Conservation (phyloP, 2,113 vertebrate species). For the Microtus richardsoni region DNA sequence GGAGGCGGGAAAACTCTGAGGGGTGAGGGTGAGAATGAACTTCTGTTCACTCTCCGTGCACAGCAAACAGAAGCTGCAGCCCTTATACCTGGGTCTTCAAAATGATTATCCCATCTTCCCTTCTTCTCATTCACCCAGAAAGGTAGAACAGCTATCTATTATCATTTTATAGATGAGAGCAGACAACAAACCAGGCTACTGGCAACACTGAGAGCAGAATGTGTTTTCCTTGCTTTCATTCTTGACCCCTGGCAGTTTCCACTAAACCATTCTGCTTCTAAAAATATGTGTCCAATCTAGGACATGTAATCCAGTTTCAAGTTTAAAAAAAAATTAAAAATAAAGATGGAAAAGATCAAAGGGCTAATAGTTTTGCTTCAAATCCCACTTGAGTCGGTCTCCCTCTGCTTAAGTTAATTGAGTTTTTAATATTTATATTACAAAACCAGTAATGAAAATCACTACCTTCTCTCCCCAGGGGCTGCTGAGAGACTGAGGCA, state of each 20-base stretch:
- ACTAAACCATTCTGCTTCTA: slow-evolving; percentile 53
- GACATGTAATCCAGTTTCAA: slow-evolving; percentile 58
- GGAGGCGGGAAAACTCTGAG: background rate
- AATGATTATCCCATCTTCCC: background rate
- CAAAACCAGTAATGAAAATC: slow-evolving; percentile 49
- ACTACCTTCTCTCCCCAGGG: background rate
- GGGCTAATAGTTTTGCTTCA: slow-evolving; percentile 25
- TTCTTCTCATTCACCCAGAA: background rate
- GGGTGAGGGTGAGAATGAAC: background rate
- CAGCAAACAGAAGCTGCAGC: background rate
- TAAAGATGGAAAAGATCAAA: slow-evolving; percentile 9
- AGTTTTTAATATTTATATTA: slow-evolving; percentile 31
- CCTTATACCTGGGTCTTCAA: background rate
- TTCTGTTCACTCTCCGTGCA: background rate
- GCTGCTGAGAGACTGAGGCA: background rate
- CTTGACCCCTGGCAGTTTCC: slow-evolving; percentile 29
- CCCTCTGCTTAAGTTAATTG: slow-evolving; percentile 52
- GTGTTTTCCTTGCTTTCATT: slow-evolving; percentile 48
- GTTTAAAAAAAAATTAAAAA: background rate
- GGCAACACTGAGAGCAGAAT: background rate
- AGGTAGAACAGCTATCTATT: background rate
- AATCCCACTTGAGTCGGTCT: slow-evolving; percentile 43
- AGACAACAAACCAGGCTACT: background rate
- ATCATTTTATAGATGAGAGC: background rate
- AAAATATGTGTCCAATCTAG: slow-evolving; percentile 52